Percentiles rank a stretch among this genome's conserved stretches.
These are phyloP conservation scores for Trachymyrmex cornetzi DNA, from an alignment of 1,140 invertebrate genomes.

Conservation along the genomic window DNA sequence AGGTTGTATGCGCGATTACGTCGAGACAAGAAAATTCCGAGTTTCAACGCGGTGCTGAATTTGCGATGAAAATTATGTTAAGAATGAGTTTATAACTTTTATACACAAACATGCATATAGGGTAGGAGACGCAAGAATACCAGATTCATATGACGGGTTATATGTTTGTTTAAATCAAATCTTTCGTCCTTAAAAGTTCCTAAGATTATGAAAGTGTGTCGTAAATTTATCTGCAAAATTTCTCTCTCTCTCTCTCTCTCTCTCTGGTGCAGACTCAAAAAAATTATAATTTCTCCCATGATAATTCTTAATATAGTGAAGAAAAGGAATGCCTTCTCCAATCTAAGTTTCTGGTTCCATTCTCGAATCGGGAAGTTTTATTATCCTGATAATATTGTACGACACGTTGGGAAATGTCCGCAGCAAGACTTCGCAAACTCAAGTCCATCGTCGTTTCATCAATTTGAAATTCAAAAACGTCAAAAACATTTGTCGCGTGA, in stretches of 20 bases:
- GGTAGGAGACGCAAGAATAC: background rate
- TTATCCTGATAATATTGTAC: constrained; percentile 58
- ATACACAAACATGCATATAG: background rate
- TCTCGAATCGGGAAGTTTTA: constrained; percentile 43
- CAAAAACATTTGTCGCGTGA: constrained; percentile 42
- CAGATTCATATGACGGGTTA: background rate
- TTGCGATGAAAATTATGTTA: constrained; percentile 27
- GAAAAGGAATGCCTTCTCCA: constrained; percentile 32
- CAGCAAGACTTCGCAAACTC: constrained; percentile 33
- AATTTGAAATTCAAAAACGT: constrained; percentile 58
- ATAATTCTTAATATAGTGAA: constrained; percentile 33
- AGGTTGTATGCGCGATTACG: constrained; percentile 48
- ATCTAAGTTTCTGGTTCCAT: constrained; percentile 53
- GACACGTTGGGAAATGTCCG: constrained; percentile 54
- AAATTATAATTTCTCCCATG: constrained; percentile 33
- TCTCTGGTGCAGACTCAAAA: background rate
- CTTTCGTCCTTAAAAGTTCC: background rate
- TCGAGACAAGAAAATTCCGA: constrained; percentile 23
- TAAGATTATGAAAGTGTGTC: background rate
- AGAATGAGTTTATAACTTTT: constrained; percentile 28
- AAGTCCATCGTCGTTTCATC: constrained; percentile 37
- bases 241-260: too few species aligned
- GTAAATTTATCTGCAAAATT: constrained; percentile 23
- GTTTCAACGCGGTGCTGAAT: constrained; percentile 19
- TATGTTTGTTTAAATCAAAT: background rate